Conservation (phyloP, 2,113 vertebrate genomes). For the Colistium nudipinnis region DNA sequence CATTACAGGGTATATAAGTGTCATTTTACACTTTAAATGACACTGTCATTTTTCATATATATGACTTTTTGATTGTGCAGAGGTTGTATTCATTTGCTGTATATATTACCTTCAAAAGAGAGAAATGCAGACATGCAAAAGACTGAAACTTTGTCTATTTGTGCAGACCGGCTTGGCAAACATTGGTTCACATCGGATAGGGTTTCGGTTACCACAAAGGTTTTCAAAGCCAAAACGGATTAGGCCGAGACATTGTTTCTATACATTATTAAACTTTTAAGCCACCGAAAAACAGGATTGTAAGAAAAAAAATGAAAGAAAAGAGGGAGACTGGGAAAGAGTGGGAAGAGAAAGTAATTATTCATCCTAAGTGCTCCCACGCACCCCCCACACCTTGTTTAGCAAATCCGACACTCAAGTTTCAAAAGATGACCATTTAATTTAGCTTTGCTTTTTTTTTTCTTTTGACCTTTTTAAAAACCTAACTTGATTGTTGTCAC, state of each 20-base stretch:
- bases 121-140: constrained; percentile 1
- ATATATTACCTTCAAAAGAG: constrained; percentile 3
- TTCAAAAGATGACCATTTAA: constrained; percentile 53
- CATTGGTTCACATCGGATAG: constrained; percentile 54
- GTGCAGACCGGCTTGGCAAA: constrained; percentile 40
- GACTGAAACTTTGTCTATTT: constrained; percentile 17
- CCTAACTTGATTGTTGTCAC: constrained; percentile 37
- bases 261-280: constrained; percentile 83
- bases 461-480: constrained; percentile 23
- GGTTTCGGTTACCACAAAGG: constrained; percentile 69
- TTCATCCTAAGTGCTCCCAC: constrained; percentile 65
- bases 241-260: constrained; percentile 74
- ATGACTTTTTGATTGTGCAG: neutral
- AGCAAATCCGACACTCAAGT: constrained; percentile 40
- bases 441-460: constrained; percentile 13
- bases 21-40: neutral
- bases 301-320: constrained; percentile 53
- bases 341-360: constrained; percentile 70
- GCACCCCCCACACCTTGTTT: constrained; percentile 41
- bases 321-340: no score
- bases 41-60: neutral
- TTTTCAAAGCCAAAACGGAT: constrained; percentile 68
- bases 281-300: constrained; percentile 82
- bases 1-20: neutral
- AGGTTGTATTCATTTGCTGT: neutral